Evolutionary conservation across 1,140 invertebrate genomes (phyloP), one percentile per base, ranked within the genome.

Genomic region (Sarcophaga bullata): DNA sequence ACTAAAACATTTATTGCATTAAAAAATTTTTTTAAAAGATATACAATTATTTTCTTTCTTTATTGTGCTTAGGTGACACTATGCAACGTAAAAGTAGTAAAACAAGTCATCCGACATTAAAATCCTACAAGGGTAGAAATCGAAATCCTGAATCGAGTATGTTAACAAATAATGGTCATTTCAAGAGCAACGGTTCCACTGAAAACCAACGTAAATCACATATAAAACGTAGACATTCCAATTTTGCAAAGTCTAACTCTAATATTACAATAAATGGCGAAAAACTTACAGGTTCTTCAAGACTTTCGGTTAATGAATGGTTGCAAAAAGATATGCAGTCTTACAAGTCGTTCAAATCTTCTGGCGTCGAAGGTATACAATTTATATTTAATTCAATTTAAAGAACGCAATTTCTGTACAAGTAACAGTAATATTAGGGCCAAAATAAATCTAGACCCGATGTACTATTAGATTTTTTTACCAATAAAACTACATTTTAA

Each of bases 81-180:
- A 68, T 82, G 83, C 83, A 84, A 82, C 83, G 76, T 82, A 82
- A 84, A 47, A 54, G 83, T 80, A 83, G 80, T 73, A 82, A 76
- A 82, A 54, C 52, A 73, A 46, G 83, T 82, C 83, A 83, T 58
- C 46, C 17, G 15, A 49, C 68, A 46, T 17, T 48, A 7, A 80
- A 54, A 80, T 54, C 81, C 73, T 54, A 78, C 72, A 81, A 46
- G 47, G 13, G 19, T 7, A 84, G 82, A 54, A 68, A 48, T 72
- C 58, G 73, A n/a, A 54, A 58, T 73, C 82, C 73, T 3, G 81
- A 84, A 80, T 84, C 83, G 54, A 49, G 81, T 80, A 19, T 82
- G 11, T 80, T 73, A 11, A 49, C 49, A 49, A 80, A 72, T 37
- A 50, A 25, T 48, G 54, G 80, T 83, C 72, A 78, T 58, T 37